These are phyloP conservation scores for Ifrita kowaldi DNA, from an alignment of 2,113 vertebrate genomes.

Conservation along the genomic window DNA sequence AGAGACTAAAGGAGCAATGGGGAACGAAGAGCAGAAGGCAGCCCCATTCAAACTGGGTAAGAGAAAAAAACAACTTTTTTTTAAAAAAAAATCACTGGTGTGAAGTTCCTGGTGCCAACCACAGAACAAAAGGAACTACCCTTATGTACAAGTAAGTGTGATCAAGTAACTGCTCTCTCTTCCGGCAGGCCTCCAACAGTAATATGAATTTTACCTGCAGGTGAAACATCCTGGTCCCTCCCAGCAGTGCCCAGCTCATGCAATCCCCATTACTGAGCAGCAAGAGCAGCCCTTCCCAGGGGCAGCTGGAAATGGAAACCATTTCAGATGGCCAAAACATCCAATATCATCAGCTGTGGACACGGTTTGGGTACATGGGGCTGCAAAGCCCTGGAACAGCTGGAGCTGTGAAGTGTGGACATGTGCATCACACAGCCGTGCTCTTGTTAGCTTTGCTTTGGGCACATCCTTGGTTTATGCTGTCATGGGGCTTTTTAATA, in stretches of 20 bases:
- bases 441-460: not conserved
- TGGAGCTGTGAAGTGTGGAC: not conserved
- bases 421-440: accelerated
- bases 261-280: not conserved
- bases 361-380: accelerated
- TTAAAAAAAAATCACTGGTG: not conserved
- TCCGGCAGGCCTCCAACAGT: accelerated
- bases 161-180: not conserved
- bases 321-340: not conserved
- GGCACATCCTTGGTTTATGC: not conserved
- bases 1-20: not conserved
- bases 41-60: not conserved
- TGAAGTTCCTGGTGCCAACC: constrained; percentile 5
- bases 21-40: not conserved
- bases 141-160: not conserved
- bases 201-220: not conserved
- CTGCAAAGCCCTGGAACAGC: not conserved
- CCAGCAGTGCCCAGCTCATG: not conserved
- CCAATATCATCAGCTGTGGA: not conserved
- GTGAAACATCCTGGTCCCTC: not conserved
- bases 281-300: not conserved
- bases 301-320: not conserved
- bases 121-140: not conserved
- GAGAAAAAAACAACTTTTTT: not conserved
- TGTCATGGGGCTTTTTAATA: not conserved